phyloP scores from a whole-genome alignment of 2,888 invertebrate genomes.

The Melanostoma scalare region DNA sequence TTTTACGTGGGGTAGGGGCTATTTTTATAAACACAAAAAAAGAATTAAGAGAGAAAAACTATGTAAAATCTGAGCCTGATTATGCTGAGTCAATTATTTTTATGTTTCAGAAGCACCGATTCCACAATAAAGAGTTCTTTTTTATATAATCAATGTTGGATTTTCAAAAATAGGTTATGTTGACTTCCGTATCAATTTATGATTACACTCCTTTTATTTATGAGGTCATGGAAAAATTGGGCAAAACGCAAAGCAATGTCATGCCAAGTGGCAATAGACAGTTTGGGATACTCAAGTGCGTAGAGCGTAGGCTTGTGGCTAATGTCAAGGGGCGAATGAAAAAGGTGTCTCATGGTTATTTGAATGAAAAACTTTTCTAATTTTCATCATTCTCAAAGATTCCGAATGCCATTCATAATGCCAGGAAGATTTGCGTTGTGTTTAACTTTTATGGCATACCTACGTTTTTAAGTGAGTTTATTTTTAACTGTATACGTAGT shows the following conservation, averaged over 20 bases:
- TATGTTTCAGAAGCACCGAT: too few relatives aligned
- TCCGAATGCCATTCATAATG: too few relatives aligned
- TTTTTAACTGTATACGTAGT: too few relatives aligned
- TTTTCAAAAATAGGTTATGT: neutral
- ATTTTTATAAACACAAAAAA: conserved; percentile 42
- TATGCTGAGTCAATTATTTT: too few relatives aligned
- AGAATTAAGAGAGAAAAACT: conserved; percentile 15
- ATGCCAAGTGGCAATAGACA: neutral
- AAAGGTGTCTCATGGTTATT: neutral
- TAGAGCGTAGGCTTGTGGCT: neutral
- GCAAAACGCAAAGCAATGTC: neutral
- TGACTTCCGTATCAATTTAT: neutral
- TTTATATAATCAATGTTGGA: too few relatives aligned
- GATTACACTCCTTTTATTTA: neutral
- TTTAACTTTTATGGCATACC: too few relatives aligned
- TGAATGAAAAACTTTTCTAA: too few relatives aligned
- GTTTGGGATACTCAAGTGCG: conserved; percentile 22
- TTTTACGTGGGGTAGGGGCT: conserved; percentile 47
- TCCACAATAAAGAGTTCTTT: too few relatives aligned
- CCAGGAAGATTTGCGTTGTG: too few relatives aligned
- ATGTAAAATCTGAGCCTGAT: conserved; percentile 10
- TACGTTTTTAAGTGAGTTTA: too few relatives aligned
- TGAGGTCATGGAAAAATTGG: conserved; percentile 12
- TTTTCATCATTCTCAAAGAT: too few relatives aligned
- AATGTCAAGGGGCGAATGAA: conserved; percentile 6